Evolutionary conservation across 2,888 invertebrate genomes (phyloP).

Genomic region (Rhamnusium bicolor): DNA sequence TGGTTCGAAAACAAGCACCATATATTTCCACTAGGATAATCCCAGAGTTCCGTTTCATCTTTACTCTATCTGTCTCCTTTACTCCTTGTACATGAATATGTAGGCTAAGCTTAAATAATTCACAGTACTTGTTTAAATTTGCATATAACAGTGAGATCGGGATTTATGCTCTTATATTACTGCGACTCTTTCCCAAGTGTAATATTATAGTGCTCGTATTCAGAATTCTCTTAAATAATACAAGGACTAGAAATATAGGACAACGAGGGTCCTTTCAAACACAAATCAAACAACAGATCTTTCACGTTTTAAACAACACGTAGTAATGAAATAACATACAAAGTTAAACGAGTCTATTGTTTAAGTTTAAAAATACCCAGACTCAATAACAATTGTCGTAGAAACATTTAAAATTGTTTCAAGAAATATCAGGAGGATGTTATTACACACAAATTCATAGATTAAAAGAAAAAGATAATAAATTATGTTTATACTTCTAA

Average conservation of each 20-base stretch:
- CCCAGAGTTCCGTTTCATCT: slow-evolving; percentile 55
- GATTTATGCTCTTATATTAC: slow-evolving; percentile 58
- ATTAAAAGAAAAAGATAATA: slow-evolving; percentile 2
- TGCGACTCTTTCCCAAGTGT: slow-evolving; percentile 55
- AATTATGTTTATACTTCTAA: slow-evolving; percentile 24
- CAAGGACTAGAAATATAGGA: slow-evolving; percentile 10
- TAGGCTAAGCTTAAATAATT: slow-evolving; percentile 66
- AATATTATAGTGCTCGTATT: slow-evolving; percentile 45
- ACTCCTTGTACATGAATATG: slow-evolving; percentile 53
- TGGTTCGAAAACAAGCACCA: slow-evolving; percentile 61
- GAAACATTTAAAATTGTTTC: no score
- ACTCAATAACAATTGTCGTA: no score
- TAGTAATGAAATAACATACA: no score
- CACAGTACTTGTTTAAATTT: slow-evolving; percentile 66
- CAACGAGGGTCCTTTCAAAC: neutral
- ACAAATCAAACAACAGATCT: neutral
- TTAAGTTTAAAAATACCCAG: no score
- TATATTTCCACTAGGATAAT: slow-evolving; percentile 63
- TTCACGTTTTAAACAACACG: no score
- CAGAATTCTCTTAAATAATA: slow-evolving; percentile 4
- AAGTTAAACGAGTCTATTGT: no score
- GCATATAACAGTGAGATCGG: slow-evolving; percentile 61
- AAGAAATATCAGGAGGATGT: no score
- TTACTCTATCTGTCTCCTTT: slow-evolving; percentile 36
- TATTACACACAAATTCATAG: neutral